These are phyloP conservation scores for Eriosoma lanigerum DNA, from an alignment of 1,140 invertebrate genomes.

Conservation along the genomic window DNA sequence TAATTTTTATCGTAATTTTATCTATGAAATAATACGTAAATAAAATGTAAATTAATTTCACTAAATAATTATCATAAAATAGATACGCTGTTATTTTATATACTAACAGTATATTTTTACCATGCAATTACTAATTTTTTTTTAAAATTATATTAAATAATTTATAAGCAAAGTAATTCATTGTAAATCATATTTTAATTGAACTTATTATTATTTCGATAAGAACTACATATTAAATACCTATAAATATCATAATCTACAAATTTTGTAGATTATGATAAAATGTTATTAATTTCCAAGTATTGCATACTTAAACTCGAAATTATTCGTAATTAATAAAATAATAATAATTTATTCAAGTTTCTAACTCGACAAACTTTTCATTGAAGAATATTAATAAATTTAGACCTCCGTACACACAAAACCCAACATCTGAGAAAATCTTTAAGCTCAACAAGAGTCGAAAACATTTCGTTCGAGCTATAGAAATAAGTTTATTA, in stretches of 20 bases:
- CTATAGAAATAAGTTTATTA: slow-evolving; percentile 10
- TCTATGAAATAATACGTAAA: too few relatives aligned
- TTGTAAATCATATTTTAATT: slow-evolving; percentile 29
- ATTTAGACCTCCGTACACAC: neutral
- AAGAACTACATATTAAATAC: neutral
- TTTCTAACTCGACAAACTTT: slow-evolving; percentile 1
- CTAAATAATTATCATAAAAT: too few relatives aligned
- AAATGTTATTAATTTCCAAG: neutral
- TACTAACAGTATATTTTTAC: too few relatives aligned
- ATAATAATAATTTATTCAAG: neutral
- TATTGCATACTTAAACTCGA: neutral
- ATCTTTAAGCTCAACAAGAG: neutral
- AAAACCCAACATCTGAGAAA: neutral
- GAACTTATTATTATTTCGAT: neutral
- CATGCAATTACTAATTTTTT: too few relatives aligned
- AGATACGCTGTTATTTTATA: too few relatives aligned
- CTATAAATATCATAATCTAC: too few relatives aligned
- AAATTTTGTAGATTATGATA: neutral
- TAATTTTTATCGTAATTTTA: too few relatives aligned
- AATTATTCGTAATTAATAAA: slow-evolving; percentile 5
- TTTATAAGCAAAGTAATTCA: neutral
- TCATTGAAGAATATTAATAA: slow-evolving; percentile 10
- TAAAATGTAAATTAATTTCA: too few relatives aligned
- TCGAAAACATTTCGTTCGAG: neutral
- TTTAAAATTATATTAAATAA: too few relatives aligned